phyloP scores from a whole-genome alignment of 2,888 invertebrate genomes.

The Aporophyla lueneburgensis region DNA sequence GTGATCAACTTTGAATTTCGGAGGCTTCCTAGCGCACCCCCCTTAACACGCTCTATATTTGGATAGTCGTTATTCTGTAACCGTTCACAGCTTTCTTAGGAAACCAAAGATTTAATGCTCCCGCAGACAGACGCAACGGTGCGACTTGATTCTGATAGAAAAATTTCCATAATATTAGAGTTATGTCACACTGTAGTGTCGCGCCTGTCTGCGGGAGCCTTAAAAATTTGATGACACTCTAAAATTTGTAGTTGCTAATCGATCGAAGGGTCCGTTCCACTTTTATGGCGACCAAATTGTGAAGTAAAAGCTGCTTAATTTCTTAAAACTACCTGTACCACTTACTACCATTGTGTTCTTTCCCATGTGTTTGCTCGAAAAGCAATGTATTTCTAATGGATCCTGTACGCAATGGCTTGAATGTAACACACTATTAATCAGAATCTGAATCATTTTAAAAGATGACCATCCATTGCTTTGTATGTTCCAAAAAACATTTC shows the following conservation, averaged over 20 bases:
- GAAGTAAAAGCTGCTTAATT: background rate
- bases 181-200: too few relatives aligned
- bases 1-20: too few relatives aligned
- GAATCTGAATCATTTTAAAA: too few relatives aligned
- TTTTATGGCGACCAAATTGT: background rate
- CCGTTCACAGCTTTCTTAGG: background rate
- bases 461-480: too few relatives aligned
- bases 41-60: background rate
- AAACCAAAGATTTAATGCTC: background rate
- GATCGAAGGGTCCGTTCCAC: background rate
- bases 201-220: too few relatives aligned
- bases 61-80: background rate
- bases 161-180: too few relatives aligned
- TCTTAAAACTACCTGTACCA: background rate
- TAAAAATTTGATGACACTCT: background rate
- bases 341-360: background rate
- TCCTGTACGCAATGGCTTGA: slow-evolving; percentile 21
- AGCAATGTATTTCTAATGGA: slow-evolving; percentile 24
- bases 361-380: slow-evolving; percentile 9
- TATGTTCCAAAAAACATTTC: too few relatives aligned
- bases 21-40: too few relatives aligned
- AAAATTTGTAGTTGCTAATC: background rate
- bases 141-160: too few relatives aligned
- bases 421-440: background rate
- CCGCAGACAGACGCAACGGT: too few relatives aligned